Base-by-base conservation (phyloP, 2,113 vertebrate species). In the Chlorodrepanis virens region DNA sequence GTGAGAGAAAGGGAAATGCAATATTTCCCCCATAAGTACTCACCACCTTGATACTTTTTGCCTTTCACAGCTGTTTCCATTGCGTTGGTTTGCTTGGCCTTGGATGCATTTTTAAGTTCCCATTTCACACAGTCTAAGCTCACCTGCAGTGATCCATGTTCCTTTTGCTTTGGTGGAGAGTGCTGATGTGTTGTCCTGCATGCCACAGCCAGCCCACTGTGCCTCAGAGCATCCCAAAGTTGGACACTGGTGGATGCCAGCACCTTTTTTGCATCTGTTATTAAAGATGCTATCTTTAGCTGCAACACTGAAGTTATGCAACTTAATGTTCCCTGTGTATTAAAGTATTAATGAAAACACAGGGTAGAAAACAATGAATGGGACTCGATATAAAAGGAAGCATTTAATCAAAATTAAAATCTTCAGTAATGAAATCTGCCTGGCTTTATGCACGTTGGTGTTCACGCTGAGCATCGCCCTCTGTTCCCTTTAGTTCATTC, bases 281-380 rank as follows among this genome's bases (percentile, higher is more conserved):
- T 95, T 96, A 94, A 96, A 96, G 96, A 96, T 97, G 76, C 39
- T 95, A 90, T 97, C 96, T 89, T 83, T 24, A 84, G 56, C n/a
- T 15, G 4, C 71, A 89, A 5, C 44, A 47, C 56, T 83, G 54
- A 87, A 93, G 61, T 96, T 95, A 68, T 0, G 5, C 90, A 89
- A 92, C 76, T 23, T 82, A 27, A 57, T 76, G 60, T 75, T 95
- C 49, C 47, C 9, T 14, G 10, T 64, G 40, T 79, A 84, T 93
- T 82, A 72, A 92, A 94, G 68, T 75, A 95, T 71, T 94, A 87
- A 96, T 95, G 69, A 94, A 93, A 93, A 64, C 57, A 64, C 18
- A 12, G 71, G 25, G 11, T 45, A 50, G 83, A 65, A 96, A 75
- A 92, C 90, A 92, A 81, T 42, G 39, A 60, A 3, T n/a, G 40